Evolutionary conservation across 2,113 vertebrate species (phyloP).

Genomic region (Kryptolebias marmoratus): DNA sequence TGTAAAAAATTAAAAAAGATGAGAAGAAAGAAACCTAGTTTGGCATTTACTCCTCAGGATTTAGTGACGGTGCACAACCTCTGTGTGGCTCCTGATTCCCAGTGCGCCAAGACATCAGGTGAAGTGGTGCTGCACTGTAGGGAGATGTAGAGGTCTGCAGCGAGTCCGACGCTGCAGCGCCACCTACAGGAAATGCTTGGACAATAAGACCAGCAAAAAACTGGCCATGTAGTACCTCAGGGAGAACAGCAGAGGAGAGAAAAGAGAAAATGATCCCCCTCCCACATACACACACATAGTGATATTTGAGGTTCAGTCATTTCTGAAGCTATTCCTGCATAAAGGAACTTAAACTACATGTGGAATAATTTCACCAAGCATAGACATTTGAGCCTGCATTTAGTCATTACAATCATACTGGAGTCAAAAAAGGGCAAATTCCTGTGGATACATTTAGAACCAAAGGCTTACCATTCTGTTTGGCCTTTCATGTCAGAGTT

Average conservation of each 20-base stretch:
- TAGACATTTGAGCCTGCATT: not conserved
- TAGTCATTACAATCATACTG: not conserved
- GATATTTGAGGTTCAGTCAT: too few species aligned
- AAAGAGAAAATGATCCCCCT: not conserved
- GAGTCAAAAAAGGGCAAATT: not conserved
- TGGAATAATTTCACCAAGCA: too few species aligned
- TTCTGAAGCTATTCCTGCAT: not conserved
- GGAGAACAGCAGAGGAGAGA: not conserved
- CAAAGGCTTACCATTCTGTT: too few species aligned
- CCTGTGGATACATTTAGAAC: too few species aligned
- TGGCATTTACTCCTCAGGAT: constrained; percentile 4
- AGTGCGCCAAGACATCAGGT: constrained; percentile 53
- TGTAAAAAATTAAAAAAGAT: not conserved
- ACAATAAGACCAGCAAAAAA: not conserved
- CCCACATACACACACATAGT: too few species aligned
- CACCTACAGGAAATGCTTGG: constrained; percentile 47
- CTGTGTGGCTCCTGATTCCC: constrained; percentile 36
- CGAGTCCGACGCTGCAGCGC: constrained; percentile 44
- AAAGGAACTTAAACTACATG: too few species aligned
- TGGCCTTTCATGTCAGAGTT: too few species aligned
- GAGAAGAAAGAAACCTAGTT: not conserved
- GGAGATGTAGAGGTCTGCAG: constrained; percentile 6
- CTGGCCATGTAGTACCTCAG: too few species aligned
- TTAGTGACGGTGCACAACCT: constrained; percentile 22
- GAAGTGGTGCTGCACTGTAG: constrained; percentile 14